Evolutionary conservation across 2,113 vertebrate species (phyloP), one percentile per base, ranked within the genome.

Genomic region (Aegithalos caudatus): DNA sequence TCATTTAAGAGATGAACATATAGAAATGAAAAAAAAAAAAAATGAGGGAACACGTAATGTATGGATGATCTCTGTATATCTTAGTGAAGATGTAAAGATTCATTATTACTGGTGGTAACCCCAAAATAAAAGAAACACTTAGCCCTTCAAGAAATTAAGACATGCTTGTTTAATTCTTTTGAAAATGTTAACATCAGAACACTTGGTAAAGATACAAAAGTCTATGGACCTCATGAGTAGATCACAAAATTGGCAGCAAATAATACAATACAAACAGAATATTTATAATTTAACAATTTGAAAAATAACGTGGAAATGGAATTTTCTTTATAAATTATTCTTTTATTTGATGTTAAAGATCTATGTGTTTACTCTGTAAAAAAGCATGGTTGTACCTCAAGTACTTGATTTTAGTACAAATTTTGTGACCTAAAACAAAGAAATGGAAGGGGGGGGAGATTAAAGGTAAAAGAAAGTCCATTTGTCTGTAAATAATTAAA

Each of bases 401-500:
- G 47, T 47, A 64, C 31, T 94, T 81, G 24, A 31, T 72, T 94
- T 78, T 65, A 56, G 7, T 27, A 62, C 25, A 79, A 54, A 47
- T 70, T 90, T 87, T 88, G 67, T 53, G 33, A 83, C 4, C 31
- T 83, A 74, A 90, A 95, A 54, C 6, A 73, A 81, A 96, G 40
- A 83, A 88, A 88, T 17, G 13, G 31, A 64, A 82, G 33, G 33
- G 44, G 81, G 10, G 16, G 18, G 18, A 90, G 71, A 92, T 53
- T 56, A 92, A 95, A 93, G 47, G 50, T 67, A 90, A 88, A 87
- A 51, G 11, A 33, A 89, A 90, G 53, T 90, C 69, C 56, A 82
- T 44, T 90, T 94, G 23, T 42, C 38, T 66, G 66, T 81, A 96
- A 95, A 96, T 96, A 94, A 95, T 89, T 88, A 84, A 93, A 91